Evolutionary conservation across 2,888 invertebrate species (phyloP), one percentile per base, ranked within the genome.

Genomic region (Thecophora atra): DNA sequence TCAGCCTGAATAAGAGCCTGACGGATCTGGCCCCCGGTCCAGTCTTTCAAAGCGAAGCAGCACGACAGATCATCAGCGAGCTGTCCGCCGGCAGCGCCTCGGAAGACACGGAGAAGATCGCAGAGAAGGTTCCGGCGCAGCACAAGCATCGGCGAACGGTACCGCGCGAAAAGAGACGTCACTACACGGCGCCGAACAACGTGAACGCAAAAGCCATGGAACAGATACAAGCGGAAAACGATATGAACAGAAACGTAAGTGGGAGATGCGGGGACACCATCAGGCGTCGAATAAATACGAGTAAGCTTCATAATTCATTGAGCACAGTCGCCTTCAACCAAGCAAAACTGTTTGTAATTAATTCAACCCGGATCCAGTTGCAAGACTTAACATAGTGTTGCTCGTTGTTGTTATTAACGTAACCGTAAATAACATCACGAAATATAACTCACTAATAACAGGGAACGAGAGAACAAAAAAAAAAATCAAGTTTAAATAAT

Each of bases 141-240:
- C 89, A 90, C 15, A 85, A 89, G 76, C 90, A 90, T 78, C 87
- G 91, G 76, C 89, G 95, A 68, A 90, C 91, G 72, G 91, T 94
- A 51, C 95, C 95, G 1, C 92, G 91, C 78, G 94, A 95, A 82
- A 95, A 94, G 85, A 88, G 95, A 71, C 88, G 95, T 71, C 95
- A 96, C 84, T 92, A 95, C 81, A 97, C 96, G 0, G 95, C 96
- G n/a, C 92, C 92, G 0, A 91, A 92, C 88, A 93, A 91, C 81
- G 86, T 90, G n/a, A 90, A 90, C 75, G 88, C 89, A 1, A 90
- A 88, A 87, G 91, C 89, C 13, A 85, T 90, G 78, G 90, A 89
- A 76, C 90, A 89, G 79, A 84, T 90, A 78, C 89, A 90, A 75
- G 83, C 84, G 2, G 87, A 87, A 76, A 86, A 87, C 74, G 87